phyloP scores from a whole-genome alignment of 1,140 invertebrate species.

The Ctenoplectra terminalis region DNA sequence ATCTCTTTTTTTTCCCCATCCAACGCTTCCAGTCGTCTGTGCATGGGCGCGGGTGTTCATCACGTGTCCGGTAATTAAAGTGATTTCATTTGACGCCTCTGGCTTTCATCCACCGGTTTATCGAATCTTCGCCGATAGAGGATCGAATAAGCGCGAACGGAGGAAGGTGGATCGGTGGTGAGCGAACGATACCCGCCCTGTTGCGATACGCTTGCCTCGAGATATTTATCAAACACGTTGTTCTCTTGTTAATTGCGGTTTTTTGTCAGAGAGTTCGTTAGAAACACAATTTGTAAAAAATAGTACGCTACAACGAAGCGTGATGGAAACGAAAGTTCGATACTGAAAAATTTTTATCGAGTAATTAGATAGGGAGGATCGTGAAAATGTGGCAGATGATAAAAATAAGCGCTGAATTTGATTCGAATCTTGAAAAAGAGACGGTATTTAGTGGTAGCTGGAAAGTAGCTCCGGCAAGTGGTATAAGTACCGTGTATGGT shows the following conservation, averaged over 20 bases:
- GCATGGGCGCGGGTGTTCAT: neutral
- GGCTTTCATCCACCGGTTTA: constrained; percentile 10
- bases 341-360: too few species aligned
- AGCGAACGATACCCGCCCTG: neutral
- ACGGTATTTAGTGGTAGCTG: too few species aligned
- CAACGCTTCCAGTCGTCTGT: neutral
- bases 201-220: neutral
- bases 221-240: neutral
- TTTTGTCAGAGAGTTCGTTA: too few species aligned
- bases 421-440: too few species aligned
- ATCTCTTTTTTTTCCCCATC: neutral
- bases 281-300: too few species aligned
- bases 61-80: constrained; percentile 8
- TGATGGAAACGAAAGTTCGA: too few species aligned
- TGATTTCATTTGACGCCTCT: neutral
- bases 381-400: too few species aligned
- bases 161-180: neutral
- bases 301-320: too few species aligned
- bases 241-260: neutral
- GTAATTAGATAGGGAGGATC: too few species aligned
- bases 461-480: too few species aligned
- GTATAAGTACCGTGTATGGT: too few species aligned
- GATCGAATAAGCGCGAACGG: constrained; percentile 3
- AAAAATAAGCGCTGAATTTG: too few species aligned
- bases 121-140: constrained; percentile 26